Base-by-base conservation (phyloP, 2,888 invertebrate species). In the Noctua fimbriata region DNA sequence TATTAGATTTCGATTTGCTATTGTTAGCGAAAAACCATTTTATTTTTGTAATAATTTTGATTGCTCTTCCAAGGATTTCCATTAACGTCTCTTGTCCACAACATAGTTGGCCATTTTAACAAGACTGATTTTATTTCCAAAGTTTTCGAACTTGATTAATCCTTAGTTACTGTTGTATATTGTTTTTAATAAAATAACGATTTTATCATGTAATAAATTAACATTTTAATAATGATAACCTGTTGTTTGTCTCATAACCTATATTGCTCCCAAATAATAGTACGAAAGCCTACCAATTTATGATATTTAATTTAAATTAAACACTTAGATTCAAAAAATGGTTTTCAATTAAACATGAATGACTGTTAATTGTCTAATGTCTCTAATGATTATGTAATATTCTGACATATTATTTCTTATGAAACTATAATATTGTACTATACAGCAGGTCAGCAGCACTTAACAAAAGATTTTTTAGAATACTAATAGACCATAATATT, bases 91-190 rank as follows among this genome's bases (percentile, higher is more conserved):
- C 91, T 93, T 93, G 92, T 93, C 94, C 93, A 93, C 92, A 89
- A 90, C 87, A 92, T 94, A 94, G 94, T 95, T 95, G 97, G 97
- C 96, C 97, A 96, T 97, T 96, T 95, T 97, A 97, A 97, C 97
- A 97, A 97, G 97, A 97, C 97, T 97, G 97, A 97, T 96, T 96
- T 96, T 94, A 94, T 94, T 96, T 96, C 95, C 95, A 94, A 94
- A 92, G 93, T 94, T 95, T 94, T 94, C 92, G 93, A 94, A 93
- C 93, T 94, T 94, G 93, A 95, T 94, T 95, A 94, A 96, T 95
- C 95, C 94, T 96, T 96, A 96, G 96, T 95, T 95, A 95, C 94
- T 95, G 95, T 95, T 96, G 94, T 96, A 95, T 94, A 95, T 95
- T 95, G 94, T 95, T 96, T 96, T 95, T 94, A 95, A 93, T 93